These are phyloP conservation scores for Allophyes oxyacanthae DNA, from an alignment of 2,888 invertebrate species.

Conservation along the genomic window DNA sequence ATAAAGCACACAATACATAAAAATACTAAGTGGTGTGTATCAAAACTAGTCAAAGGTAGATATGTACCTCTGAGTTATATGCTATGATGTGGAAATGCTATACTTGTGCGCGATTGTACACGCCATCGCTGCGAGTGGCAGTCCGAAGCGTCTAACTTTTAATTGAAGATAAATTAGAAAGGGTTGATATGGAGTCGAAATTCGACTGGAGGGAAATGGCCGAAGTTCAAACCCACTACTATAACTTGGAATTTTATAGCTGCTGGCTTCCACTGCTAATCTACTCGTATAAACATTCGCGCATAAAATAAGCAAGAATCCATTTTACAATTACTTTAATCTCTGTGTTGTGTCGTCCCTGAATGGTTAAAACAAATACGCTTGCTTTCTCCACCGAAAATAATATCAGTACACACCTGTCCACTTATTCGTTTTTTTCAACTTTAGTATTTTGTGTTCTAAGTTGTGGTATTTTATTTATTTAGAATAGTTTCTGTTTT, in stretches of 20 bases:
- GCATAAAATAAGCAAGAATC: constrained; percentile 60
- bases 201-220: constrained; percentile 46
- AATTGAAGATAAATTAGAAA: constrained; percentile 47
- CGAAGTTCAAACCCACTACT: constrained; percentile 51
- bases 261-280: constrained; percentile 37
- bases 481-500: constrained; percentile 84
- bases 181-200: constrained; percentile 37
- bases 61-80: constrained; percentile 75
- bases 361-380: constrained; percentile 68
- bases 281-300: constrained; percentile 50
- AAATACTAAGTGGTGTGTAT: constrained; percentile 80
- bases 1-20: constrained; percentile 73
- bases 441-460: constrained; percentile 73
- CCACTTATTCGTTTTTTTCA: constrained; percentile 64
- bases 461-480: constrained; percentile 75
- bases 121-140: constrained; percentile 40
- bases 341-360: constrained; percentile 85
- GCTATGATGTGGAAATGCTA: constrained; percentile 64
- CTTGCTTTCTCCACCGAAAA: constrained; percentile 73
- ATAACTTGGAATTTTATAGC: constrained; percentile 41
- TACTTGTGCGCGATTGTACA: constrained; percentile 66
- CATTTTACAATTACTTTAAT: constrained; percentile 66
- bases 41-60: constrained; percentile 85
- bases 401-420: constrained; percentile 75
- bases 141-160: constrained; percentile 42